Evolutionary conservation across 2,888 invertebrate genomes (phyloP), one percentile per base, ranked within the genome.

Genomic region (Phymatocera aterrima): DNA sequence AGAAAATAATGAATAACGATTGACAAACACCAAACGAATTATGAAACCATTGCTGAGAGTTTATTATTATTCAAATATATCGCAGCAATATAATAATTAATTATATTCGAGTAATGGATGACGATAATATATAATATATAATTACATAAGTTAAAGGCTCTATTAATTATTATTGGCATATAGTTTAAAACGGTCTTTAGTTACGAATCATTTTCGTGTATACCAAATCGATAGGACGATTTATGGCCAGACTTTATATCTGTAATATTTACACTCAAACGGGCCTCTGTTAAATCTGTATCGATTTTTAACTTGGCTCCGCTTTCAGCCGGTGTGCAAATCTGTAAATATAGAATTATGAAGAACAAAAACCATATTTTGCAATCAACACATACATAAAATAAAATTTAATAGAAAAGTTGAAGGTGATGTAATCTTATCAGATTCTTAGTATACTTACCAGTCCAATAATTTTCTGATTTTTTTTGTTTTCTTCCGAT

Each of bases 221-320:
- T 84, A 57, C 82, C 83, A 78, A 84, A 84, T 37, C 84, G 84
- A 77, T 82, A 83, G 8, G 83, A 81, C n/a, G 83, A 83, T 77
- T 84, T 84, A 77, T 84, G 81, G 21, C 80, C 82, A 4, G 82
- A 79, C 12, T 81, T 77, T 10, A 80, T 79, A 74, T 83, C 83
- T 1, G 81, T 83, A 57, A 84, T 80, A 68, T 83, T 83, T 54
- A 84, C 80, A 75, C 81, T 83, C 18, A 84, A 79, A 51, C 82
- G 82, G 5, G 82, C 81, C 78, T 84, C 84, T 8, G 84, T 83
- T 31, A 84, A 80, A 70, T 84, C 84, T 24, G 83, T 84, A 74
- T 84, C 84, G 28, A 84, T 80, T 77, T 84, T 84, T 21, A 82
- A 78, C 74, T 82, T 81, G 61, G 82, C 83, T 57, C 83, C 82